Evolutionary conservation across 2,888 invertebrate genomes (phyloP).

Genomic region (Xylota sylvarum): DNA sequence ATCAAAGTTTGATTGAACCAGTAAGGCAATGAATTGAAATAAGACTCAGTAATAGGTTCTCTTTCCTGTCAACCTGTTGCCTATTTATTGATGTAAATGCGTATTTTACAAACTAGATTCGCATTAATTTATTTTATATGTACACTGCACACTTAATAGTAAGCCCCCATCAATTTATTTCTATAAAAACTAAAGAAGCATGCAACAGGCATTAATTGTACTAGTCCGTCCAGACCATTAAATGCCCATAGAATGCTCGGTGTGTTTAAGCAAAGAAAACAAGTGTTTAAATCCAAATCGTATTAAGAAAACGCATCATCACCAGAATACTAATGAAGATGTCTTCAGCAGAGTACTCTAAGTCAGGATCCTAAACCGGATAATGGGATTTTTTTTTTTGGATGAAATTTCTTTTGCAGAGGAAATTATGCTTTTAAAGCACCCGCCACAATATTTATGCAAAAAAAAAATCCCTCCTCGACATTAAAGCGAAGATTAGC

Average conservation of each 20-base stretch:
- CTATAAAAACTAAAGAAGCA: neutral
- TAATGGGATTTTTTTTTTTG: constrained; percentile 14
- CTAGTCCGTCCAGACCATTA: neutral
- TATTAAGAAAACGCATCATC: constrained; percentile 1
- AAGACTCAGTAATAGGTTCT: no score
- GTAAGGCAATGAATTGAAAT: no score
- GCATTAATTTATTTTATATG: no score
- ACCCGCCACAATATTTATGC: neutral
- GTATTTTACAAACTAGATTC: no score
- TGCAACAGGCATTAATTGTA: neutral
- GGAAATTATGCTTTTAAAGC: neutral
- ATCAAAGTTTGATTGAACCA: no score
- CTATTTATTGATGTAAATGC: no score
- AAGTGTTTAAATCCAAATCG: constrained; percentile 6
- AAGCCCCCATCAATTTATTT: neutral
- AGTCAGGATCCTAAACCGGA: neutral
- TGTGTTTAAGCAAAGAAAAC: neutral
- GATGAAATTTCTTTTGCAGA: constrained; percentile 22
- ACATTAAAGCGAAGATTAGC: constrained; percentile 52
- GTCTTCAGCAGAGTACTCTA: neutral
- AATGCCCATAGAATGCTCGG: neutral
- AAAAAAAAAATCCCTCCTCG: constrained; percentile 21
- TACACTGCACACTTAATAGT: no score
- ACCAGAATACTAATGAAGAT: constrained; percentile 43
- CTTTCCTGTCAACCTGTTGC: no score